A percentile compares a stretch with the other conserved stretches of the same genome.
These are phyloP conservation scores for Proctacanthus coquilletti DNA, from an alignment of 1,140 invertebrate species.

Conservation along the genomic window DNA sequence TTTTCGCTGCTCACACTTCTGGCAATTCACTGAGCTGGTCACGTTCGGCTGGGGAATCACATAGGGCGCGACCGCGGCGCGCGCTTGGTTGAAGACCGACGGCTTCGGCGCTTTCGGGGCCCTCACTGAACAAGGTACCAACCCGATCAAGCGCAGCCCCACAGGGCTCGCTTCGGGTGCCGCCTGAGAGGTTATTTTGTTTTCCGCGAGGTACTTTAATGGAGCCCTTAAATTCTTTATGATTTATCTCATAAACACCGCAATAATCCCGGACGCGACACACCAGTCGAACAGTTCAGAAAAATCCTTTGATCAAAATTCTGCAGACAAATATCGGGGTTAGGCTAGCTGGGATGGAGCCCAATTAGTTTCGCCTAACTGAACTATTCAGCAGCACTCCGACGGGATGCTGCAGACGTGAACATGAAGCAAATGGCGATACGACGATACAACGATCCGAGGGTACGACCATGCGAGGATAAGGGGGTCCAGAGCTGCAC, in stretches of 20 bases:
- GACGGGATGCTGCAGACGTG: neutral
- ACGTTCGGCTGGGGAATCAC: neutral
- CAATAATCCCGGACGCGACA: too few species aligned
- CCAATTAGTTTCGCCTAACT: neutral
- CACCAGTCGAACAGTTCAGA: too few species aligned
- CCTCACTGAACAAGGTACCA: constrained; percentile 6
- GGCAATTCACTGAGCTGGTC: neutral
- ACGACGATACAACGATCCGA: neutral
- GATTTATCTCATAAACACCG: neutral
- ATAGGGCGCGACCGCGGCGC: constrained; percentile 1
- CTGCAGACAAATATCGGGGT: constrained; percentile 1
- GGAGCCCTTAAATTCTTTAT: neutral
- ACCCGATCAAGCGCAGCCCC: constrained; percentile 8
- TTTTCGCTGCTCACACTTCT: neutral
- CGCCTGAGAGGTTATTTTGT: constrained; percentile 7
- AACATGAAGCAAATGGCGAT: neutral
- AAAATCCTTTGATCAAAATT: too few species aligned
- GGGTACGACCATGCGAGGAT: neutral
- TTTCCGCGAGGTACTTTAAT: neutral
- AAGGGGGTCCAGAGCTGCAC: neutral
- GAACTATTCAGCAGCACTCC: neutral
- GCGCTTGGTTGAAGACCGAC: neutral
- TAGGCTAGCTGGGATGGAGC: neutral
- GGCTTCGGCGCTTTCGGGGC: constrained; percentile 5
- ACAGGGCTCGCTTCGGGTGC: constrained; percentile 8